Evolutionary conservation across 2,888 invertebrate species (phyloP).

Genomic region (Venustoraphidia nigricollis): DNA sequence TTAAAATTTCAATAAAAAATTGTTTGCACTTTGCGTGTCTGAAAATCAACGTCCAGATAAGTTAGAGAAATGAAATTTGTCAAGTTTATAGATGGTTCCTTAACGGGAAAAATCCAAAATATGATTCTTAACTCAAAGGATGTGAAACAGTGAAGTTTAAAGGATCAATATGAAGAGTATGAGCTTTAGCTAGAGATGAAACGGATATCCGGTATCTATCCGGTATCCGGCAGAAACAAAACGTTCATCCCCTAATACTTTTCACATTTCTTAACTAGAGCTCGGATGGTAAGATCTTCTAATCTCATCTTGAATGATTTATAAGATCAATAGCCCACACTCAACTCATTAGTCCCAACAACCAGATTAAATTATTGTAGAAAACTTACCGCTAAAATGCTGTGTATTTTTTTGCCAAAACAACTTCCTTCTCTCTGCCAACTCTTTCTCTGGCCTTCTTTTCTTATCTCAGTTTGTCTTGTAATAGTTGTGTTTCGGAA

Average conservation of each 20-base stretch:
- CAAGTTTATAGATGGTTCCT: too few species aligned
- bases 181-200: too few species aligned
- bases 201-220: too few species aligned
- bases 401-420: slow-evolving; percentile 72
- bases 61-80: too few species aligned
- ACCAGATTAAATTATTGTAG: slow-evolving; percentile 1
- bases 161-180: too few species aligned
- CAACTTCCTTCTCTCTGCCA: slow-evolving; percentile 69
- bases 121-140: not conserved
- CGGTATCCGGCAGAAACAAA: too few species aligned
- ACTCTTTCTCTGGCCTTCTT: slow-evolving; percentile 61
- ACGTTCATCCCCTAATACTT: not conserved
- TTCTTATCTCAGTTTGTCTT: slow-evolving; percentile 73
- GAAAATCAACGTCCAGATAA: too few species aligned
- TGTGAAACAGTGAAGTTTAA: not conserved
- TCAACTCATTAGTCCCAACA: too few species aligned
- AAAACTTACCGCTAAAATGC: slow-evolving; percentile 60
- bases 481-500: slow-evolving; percentile 64
- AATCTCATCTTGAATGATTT: not conserved
- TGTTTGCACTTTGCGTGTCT: too few species aligned
- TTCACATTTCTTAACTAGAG: too few species aligned
- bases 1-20: not conserved
- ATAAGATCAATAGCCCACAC: too few species aligned
- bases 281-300: too few species aligned
- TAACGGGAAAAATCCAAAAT: not conserved